Base-by-base conservation (phyloP, 2,113 vertebrate species). In the Engystomops pustulosus region DNA sequence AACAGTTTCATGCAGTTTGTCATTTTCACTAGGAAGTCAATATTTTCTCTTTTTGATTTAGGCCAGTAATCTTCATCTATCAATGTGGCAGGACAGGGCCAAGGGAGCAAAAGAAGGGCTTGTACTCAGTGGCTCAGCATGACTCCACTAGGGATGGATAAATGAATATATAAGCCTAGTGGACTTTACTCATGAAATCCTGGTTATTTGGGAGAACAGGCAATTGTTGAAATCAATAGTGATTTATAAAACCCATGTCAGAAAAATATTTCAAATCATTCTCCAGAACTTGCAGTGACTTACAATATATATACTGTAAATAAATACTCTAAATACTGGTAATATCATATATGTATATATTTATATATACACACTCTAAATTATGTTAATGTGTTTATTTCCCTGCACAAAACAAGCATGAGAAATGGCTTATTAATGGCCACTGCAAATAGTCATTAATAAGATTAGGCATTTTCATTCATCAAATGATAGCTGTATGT, bases 11-110 rank as follows among this genome's bases (percentile, higher is more conserved):
- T 49, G 55, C 69, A 53, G 58, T 84, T 84, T 77, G 71, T 84
- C 81, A 84, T 76, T 77, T 77, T 77, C 81, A 77, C 81, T 17
- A 53, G 44, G 77, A 84, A 76, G 58, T 84, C 81, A 84, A 77
- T 84, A 77, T 84, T 77, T 69, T 84, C 82, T 38, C 72, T 41
- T 25, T 45, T 77, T 84, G 58, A 78, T 84, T 84, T 84, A 69
- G 72, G 44, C 72, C 72, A 55, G 44, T 84, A 60, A 77, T 84
- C 44, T 74, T 55, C 82, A 84, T 84, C 67, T 47, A 84, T 84
- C 74, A 84, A 77, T 78, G 74, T 76, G 60, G 72, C 72, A 77
- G 72, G 44, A 74, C 23, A 23, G 60, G 27, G 15, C 58, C 38
- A 38, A 65, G 51, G 25, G 30, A 6, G 47, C 53, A 36, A 55